Percentiles rank a stretch among this genome's conserved stretches.
phyloP scores from a whole-genome alignment of 2,888 invertebrate genomes.

The Maniola hyperantus region DNA sequence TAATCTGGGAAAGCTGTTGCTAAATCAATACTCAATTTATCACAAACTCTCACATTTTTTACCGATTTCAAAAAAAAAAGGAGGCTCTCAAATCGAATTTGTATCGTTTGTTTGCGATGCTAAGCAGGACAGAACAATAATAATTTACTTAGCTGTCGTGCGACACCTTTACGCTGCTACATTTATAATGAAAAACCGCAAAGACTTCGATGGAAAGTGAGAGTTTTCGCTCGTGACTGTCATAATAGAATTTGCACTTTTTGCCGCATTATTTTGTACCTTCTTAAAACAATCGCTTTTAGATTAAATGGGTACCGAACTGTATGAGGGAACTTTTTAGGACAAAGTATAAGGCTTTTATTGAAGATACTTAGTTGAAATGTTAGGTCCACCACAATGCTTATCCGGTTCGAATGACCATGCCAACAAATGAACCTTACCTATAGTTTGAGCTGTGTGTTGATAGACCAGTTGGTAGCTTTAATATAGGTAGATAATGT shows the following conservation, averaged over 20 bases:
- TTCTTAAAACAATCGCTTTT: no score
- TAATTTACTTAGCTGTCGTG: slow-evolving; percentile 40
- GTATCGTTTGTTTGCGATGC: slow-evolving; percentile 36
- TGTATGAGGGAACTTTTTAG: neutral
- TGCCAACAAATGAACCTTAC: neutral
- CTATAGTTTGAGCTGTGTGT: no score
- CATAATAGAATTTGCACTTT: neutral
- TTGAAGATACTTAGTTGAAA: neutral
- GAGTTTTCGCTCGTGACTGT: slow-evolving; percentile 35
- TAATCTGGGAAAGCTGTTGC: no score
- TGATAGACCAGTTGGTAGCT: no score
- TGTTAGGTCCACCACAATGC: neutral
- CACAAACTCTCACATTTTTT: no score
- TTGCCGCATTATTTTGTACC: neutral
- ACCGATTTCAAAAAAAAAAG: no score
- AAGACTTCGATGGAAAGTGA: slow-evolving; percentile 44
- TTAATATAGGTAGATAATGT: no score
- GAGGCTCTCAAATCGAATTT: neutral
- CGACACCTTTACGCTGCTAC: slow-evolving; percentile 40
- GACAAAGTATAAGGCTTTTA: neutral
- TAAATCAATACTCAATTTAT: no score
- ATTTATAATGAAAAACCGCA: slow-evolving; percentile 40
- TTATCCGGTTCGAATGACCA: neutral
- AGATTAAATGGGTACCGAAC: no score
- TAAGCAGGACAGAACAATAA: slow-evolving; percentile 42